Percentiles rank a stretch among this genome's conserved stretches.
phyloP scores from a whole-genome alignment of 2,113 vertebrate genomes.

The Gulo gulo region DNA sequence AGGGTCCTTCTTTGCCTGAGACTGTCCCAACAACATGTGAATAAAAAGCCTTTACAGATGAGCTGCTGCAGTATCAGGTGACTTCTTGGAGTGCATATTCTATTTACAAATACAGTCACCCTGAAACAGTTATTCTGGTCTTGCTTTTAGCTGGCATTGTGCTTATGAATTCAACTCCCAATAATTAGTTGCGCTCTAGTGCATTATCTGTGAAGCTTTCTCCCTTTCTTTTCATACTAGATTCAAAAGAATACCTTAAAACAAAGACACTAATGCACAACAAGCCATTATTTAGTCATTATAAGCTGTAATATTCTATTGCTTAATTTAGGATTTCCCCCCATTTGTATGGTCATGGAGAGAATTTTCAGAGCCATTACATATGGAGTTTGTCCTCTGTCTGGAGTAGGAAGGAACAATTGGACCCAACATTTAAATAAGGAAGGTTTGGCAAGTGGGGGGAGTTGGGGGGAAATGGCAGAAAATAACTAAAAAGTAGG shows the following conservation, averaged over 20 bases:
- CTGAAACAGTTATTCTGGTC: not conserved
- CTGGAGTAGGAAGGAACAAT: not conserved
- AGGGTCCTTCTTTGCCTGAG: not conserved
- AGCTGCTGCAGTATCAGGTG: not conserved
- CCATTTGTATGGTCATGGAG: not conserved
- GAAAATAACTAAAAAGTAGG: constrained; percentile 3
- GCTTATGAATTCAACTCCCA: constrained; percentile 9
- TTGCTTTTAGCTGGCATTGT: not conserved
- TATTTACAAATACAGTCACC: not conserved
- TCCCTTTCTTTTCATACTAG: constrained; percentile 27
- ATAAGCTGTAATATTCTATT: not conserved
- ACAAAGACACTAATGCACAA: constrained; percentile 7
- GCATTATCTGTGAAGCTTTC: not conserved
- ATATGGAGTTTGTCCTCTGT: not conserved
- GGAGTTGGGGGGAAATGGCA: not conserved
- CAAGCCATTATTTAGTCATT: constrained; percentile 17
- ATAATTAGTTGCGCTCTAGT: not conserved
- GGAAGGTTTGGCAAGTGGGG: not conserved
- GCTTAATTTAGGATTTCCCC: constrained; percentile 39
- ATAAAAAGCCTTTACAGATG: not conserved
- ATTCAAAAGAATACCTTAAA: constrained; percentile 29
- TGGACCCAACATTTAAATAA: not conserved
- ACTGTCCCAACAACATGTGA: not conserved
- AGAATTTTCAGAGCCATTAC: not conserved
- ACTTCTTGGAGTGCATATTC: not conserved